phyloP scores from a whole-genome alignment of 2,797 vertebrate genomes.

The Coregonus sp. region DNA sequence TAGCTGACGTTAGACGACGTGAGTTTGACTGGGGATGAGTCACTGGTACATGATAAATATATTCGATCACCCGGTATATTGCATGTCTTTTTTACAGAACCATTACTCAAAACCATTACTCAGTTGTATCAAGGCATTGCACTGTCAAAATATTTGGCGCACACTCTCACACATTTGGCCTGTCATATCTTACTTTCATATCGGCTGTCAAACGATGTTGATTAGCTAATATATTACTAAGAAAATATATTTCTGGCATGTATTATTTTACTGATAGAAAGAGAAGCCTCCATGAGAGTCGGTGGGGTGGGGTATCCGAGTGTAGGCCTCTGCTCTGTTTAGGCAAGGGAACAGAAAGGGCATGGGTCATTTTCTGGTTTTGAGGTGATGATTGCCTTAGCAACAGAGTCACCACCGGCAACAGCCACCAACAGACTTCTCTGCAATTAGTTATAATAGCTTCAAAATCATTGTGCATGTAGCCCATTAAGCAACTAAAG shows the following conservation, averaged over 20 bases:
- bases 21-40: background rate
- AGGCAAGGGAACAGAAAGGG: constrained; percentile 18
- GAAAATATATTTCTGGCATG: background rate
- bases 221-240: background rate
- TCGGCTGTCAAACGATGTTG: background rate
- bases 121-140: background rate
- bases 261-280: background rate
- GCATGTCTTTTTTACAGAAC: background rate
- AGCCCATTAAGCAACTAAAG: background rate
- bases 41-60: background rate
- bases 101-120: constrained; percentile 2
- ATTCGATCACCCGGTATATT: background rate
- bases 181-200: background rate
- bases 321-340: background rate
- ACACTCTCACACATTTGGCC: background rate
- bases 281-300: background rate
- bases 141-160: background rate
- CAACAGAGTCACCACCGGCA: constrained; percentile 39
- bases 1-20: constrained; percentile 12
- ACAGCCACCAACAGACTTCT: constrained; percentile 50
- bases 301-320: constrained; percentile 28
- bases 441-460: background rate
- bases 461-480: background rate
- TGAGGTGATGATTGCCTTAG: constrained; percentile 52
- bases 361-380: constrained; percentile 51